Evolutionary conservation across 2,888 invertebrate genomes (phyloP), one percentile per base, ranked within the genome.

Genomic region (Rhodophaea formosa): DNA sequence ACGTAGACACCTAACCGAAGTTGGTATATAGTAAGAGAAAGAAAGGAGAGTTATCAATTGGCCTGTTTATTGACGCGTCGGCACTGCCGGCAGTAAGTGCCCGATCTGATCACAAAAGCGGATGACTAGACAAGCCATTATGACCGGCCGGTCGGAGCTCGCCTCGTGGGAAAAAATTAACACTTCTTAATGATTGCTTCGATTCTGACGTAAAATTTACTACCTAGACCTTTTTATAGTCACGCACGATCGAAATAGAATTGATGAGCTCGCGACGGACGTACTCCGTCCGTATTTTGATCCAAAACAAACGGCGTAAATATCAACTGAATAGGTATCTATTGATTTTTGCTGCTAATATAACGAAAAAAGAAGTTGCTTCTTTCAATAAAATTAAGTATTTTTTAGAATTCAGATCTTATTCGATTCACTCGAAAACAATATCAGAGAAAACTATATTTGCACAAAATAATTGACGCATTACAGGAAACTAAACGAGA

Each of bases 91-190:
- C n/a, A 10, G 17, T 23, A 23, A 10, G 17, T 23, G 5, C 23
- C 23, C 23, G 23, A 23, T 23, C 23, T 5, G 32, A 15, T 32
- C 60, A 70, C 68, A 72, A 67, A 68, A 66, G 59, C 62, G 62
- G 63, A 69, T 70, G 70, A 71, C 70, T 59, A 64, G 63, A 61
- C 57, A 63, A 64, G 63, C 63, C 61, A 67, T 69, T 70, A 71
- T 64, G 59, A 63, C 60, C 60, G 63, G 62, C 59, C 58, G 61
- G 62, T 61, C 62, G 58, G 56, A 62, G 53, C 59, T 51, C 63
- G 62, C 67, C 63, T 63, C 74, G 75, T 77, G 75, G 72, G 77
- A 77, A 77, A 68, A 66, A 70, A 69, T 67, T 61, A 61, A 57
- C 52, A 57, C 54, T 23, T 54, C 58, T 16, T 42, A 39, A 39